Percentiles rank a stretch among this genome's conserved stretches.
phyloP scores from a whole-genome alignment of 2,888 invertebrate genomes.

The Cerastis leucographa region DNA sequence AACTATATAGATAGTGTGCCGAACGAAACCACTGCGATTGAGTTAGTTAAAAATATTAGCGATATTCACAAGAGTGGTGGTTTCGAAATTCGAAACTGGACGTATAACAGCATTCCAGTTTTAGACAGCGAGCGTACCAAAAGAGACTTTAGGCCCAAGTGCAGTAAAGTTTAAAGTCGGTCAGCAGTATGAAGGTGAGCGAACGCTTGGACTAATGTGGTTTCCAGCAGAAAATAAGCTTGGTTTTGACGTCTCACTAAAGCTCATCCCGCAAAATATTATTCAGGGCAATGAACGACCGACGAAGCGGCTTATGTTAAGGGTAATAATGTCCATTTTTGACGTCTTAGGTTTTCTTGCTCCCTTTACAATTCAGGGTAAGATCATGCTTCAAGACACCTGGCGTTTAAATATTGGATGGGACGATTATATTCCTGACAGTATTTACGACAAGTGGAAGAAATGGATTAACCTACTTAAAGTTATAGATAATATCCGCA shows the following conservation, averaged over 20 bases:
- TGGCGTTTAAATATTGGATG: slow-evolving; percentile 16
- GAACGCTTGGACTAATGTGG: too few species aligned
- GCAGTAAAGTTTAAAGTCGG: too few species aligned
- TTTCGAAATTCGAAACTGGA: too few species aligned
- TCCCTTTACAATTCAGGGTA: slow-evolving; percentile 4
- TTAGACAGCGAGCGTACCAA: neutral
- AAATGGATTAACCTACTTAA: neutral
- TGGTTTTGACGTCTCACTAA: too few species aligned
- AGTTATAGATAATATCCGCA: too few species aligned
- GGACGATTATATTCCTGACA: slow-evolving; percentile 8
- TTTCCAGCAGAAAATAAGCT: too few species aligned
- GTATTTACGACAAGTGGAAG: neutral
- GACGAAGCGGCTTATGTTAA: slow-evolving; percentile 2
- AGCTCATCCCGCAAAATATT: neutral
- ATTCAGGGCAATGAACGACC: neutral
- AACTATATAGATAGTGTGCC: slow-evolving; percentile 13
- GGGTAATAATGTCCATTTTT: slow-evolving; percentile 12
- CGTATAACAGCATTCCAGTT: too few species aligned
- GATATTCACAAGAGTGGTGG: slow-evolving; percentile 3
- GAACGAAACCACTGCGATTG: neutral
- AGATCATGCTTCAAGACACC: slow-evolving; percentile 11
- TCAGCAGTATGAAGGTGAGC: too few species aligned
- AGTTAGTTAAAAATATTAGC: slow-evolving; percentile 3
- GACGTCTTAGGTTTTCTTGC: slow-evolving; percentile 12
- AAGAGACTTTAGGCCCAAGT: neutral